Percentiles rank a stretch among this genome's conserved stretches.
Conservation (phyloP, 2,888 invertebrate species). For the Lasioglossum malachurum region DNA sequence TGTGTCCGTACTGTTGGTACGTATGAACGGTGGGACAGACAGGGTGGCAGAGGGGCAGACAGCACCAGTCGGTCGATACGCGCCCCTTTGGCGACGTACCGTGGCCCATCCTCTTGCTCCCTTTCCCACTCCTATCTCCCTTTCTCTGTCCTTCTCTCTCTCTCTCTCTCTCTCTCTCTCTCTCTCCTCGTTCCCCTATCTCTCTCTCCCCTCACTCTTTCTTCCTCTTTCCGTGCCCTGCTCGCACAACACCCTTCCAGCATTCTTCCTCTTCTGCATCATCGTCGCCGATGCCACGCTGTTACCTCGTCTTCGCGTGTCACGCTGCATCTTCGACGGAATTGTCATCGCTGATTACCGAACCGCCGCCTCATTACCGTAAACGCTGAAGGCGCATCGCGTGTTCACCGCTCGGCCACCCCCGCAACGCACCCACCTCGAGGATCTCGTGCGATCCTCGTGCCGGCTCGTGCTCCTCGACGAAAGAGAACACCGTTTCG, state of each 20-base stretch:
- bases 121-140: conserved; percentile 4
- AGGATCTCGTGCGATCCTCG: neutral
- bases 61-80: conserved; percentile 76
- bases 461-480: neutral
- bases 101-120: conserved; percentile 60
- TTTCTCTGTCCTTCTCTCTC: neutral
- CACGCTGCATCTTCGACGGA: conserved; percentile 5
- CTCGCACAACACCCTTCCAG: conserved; percentile 40
- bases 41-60: conserved; percentile 66
- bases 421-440: neutral
- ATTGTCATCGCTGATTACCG: conserved; percentile 34
- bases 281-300: conserved; percentile 51
- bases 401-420: neutral
- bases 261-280: conserved; percentile 54
- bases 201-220: neutral
- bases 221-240: neutral
- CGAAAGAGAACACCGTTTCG: neutral
- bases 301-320: conserved; percentile 35
- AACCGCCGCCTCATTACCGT: conserved; percentile 3
- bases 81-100: conserved; percentile 75
- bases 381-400: conserved; percentile 1
- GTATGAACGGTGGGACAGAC: conserved; percentile 67
- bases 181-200: neutral
- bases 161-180: neutral
- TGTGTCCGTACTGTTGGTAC: conserved; percentile 69